phyloP scores from a whole-genome alignment of 2,888 invertebrate species.

The Spodoptera exigua region DNA sequence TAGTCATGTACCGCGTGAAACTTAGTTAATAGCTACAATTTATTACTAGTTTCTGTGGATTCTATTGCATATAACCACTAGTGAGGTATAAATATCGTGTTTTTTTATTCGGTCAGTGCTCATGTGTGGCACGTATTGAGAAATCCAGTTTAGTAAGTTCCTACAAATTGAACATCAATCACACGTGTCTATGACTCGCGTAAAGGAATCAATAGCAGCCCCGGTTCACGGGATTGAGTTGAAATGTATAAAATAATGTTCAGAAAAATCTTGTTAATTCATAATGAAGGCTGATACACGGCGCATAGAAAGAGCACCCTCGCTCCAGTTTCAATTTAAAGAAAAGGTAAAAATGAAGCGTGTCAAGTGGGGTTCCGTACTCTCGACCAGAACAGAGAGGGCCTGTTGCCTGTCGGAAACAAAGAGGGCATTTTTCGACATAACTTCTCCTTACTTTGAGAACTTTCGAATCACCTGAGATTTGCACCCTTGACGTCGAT shows the following conservation, averaged over 20 bases:
- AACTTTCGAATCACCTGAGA: slow-evolving; percentile 77
- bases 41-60: slow-evolving; percentile 12
- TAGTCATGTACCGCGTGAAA: slow-evolving; percentile 1
- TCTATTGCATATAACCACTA: slow-evolving; percentile 1
- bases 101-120: slow-evolving; percentile 37
- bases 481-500: slow-evolving; percentile 72
- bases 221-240: slow-evolving; percentile 20
- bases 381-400: slow-evolving; percentile 75
- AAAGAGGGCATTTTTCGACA: slow-evolving; percentile 80
- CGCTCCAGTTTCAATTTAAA: slow-evolving; percentile 82
- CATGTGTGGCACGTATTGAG: slow-evolving; percentile 19
- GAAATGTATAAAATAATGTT: slow-evolving; percentile 59
- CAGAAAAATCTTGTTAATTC: slow-evolving; percentile 70
- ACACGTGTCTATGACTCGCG: slow-evolving; percentile 1
- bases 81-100: slow-evolving; percentile 2
- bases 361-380: slow-evolving; percentile 85
- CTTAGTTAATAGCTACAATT: slow-evolving; percentile 22
- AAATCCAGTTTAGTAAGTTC: slow-evolving; percentile 27
- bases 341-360: slow-evolving; percentile 85
- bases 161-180: slow-evolving; percentile 21
- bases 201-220: slow-evolving; percentile 13
- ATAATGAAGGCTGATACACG: slow-evolving; percentile 75
- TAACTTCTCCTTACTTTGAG: slow-evolving; percentile 71
- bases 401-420: slow-evolving; percentile 83
- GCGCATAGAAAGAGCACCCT: slow-evolving; percentile 72